Conservation (phyloP, 2,888 invertebrate species). For the Pammene fasciana region DNA sequence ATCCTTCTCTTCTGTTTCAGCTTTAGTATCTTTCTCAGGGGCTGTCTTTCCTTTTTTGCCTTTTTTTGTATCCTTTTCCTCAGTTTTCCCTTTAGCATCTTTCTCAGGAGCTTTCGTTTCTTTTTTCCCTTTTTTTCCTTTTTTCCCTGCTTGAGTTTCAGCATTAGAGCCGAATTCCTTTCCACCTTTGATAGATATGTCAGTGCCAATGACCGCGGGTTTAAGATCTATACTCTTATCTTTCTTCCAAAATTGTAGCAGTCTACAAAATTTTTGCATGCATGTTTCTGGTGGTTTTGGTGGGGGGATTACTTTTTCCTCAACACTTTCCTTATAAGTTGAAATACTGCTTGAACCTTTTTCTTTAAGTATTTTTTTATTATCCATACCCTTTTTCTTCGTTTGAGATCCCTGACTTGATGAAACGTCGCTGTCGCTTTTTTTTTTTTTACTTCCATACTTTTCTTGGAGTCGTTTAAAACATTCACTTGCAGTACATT, state of each 20-base stretch:
- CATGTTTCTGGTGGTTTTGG: not conserved
- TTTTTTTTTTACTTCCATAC: constrained; percentile 19
- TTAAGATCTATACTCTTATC: constrained; percentile 7
- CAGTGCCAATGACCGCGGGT: constrained; percentile 12
- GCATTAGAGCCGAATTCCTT: constrained; percentile 1
- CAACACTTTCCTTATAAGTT: constrained; percentile 9
- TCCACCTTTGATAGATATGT: constrained; percentile 12
- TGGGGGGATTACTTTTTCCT: not conserved
- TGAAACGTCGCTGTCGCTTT: constrained; percentile 1
- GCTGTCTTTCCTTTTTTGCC: not conserved
- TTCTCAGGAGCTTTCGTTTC: too few relatives aligned
- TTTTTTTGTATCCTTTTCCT: not conserved
- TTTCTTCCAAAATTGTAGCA: constrained; percentile 11
- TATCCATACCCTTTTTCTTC: constrained; percentile 1
- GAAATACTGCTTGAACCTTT: constrained; percentile 23
- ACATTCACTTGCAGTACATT: constrained; percentile 13
- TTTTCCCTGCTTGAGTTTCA: not conserved
- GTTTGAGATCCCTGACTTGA: constrained; percentile 15
- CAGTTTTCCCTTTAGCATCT: too few relatives aligned
- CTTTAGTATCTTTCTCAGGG: not conserved
- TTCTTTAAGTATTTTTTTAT: constrained; percentile 20
- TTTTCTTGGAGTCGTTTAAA: constrained; percentile 19
- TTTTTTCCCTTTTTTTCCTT: not conserved
- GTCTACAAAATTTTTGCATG: not conserved
- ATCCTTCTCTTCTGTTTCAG: not conserved